These are phyloP conservation scores for Glyphotaelius pellucidus DNA, from an alignment of 2,888 invertebrate species.

Conservation along the genomic window DNA sequence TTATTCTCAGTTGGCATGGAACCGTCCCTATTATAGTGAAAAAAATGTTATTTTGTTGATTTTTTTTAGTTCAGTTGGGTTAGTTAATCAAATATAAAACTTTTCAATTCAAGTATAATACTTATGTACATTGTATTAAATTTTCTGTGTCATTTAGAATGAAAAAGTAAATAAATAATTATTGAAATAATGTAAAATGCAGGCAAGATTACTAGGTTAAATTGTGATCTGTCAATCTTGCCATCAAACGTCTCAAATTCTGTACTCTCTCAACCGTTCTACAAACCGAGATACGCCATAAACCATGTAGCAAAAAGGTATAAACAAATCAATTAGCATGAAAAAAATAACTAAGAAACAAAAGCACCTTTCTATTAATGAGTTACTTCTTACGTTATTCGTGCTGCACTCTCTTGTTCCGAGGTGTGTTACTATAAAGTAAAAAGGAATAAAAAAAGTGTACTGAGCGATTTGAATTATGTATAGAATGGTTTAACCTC, in stretches of 20 bases:
- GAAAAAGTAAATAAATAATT: not conserved
- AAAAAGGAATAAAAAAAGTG: not conserved
- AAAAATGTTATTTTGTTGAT: too few species aligned
- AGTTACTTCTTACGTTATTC: not conserved
- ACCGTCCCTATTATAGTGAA: too few species aligned
- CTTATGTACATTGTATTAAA: too few species aligned
- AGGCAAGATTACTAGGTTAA: slow-evolving; percentile 48
- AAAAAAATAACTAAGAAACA: not conserved
- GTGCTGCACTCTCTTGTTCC: not conserved
- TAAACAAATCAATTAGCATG: too few species aligned
- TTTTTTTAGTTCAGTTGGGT: too few species aligned
- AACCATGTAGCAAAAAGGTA: too few species aligned
- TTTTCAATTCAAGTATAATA: too few species aligned
- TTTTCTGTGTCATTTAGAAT: not conserved
- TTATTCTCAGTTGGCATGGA: too few species aligned
- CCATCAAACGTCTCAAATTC: slow-evolving; percentile 51
- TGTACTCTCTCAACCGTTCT: slow-evolving; percentile 48
- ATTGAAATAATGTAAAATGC: slow-evolving; percentile 8
- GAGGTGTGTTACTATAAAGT: not conserved
- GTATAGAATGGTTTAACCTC: not conserved
- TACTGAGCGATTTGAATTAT: not conserved
- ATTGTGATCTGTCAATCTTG: slow-evolving; percentile 58
- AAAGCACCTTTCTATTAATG: not conserved
- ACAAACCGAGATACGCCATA: not conserved
- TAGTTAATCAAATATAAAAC: too few species aligned